Evolutionary conservation across 2,888 invertebrate genomes (phyloP), one percentile per base, ranked within the genome.

Genomic region (Sphecodes monilicornis): DNA sequence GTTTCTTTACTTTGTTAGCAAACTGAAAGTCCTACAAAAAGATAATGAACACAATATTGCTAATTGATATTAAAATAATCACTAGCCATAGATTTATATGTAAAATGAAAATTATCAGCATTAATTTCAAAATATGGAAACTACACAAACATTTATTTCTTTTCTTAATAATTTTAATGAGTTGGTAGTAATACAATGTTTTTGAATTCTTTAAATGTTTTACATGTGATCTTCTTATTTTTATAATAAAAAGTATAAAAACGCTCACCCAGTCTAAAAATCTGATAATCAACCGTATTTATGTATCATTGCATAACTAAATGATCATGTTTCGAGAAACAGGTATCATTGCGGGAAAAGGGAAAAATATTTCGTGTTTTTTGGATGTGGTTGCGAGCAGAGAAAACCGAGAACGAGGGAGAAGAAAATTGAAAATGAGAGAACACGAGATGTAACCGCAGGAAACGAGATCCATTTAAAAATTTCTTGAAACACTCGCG

Each of bases 381-480:
- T 26, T 41, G 41, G 18, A 64, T 32, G 64, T 18, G 69, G 69
- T 41, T 16, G 41, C 26, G 11, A 41, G 16, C 11, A 18, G n/a
- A 29, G 29, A 70, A 70, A 70, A 70, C 43, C 10, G 70, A 70
- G 70, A 70, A 70, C 70, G 32, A 64, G 18, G 43, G 10, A 43
- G 43, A 36, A 26, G 57, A 41, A 10, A 69, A 76, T 36, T 32
- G 76, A 76, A 26, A 36, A 41, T 29, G 71, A 10, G 50, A 39
- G 73, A 69, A 69, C 41, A 46, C 32, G 75, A 76, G 32, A 26
- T 22, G 26, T 22, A 16, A 82, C 82, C 82, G 68, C 82, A 76
- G 72, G 82, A 82, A 82, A 83, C 66, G 57, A 60, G 83, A 82
- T 82, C 82, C 83, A 60, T 73, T 43, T 18, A 72, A 71, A 72